Base-by-base conservation (phyloP, 1,140 invertebrate genomes). In the Drosophila repletoides region DNA sequence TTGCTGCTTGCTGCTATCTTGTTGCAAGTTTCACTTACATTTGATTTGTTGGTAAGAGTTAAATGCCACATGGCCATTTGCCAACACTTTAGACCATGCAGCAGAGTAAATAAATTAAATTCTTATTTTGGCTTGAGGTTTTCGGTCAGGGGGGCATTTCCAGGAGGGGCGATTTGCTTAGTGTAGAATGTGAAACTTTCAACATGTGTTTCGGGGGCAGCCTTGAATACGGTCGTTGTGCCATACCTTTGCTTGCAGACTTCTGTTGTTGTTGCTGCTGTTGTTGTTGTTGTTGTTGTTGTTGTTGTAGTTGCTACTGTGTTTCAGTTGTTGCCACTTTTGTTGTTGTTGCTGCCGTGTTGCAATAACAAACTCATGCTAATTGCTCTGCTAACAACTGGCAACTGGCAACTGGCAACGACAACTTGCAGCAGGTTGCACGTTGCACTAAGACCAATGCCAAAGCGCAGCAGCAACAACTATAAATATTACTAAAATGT, bases 291-390 rank as follows among this genome's bases (percentile, higher is more conserved):
- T 68, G 49, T 38, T 40, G 40, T n/a, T 77, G 72, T 52, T 69
- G 56, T 22, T 46, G 36, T 69, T 48, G 40, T 26, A 28, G 53
- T 43, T 55, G 53, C 22, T 46, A 21, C 46, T 33, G 43, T 72
- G 40, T 72, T 76, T 51, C 24, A 9, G 19, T 19, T 73, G 67
- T 38, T 69, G 52, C 46, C 51, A 40, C 33, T 34, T 10, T 33
- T 36, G 49, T 66, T 51, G 22, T 26, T 34, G 19, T n/a, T 49
- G 29, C 33, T 64, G 55, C 38, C 66, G 65, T 84, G 73, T 77
- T 84, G 77, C 74, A 84, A 83, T 75, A 86, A 86, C 79, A 84
- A 84, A 84, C 75, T 84, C 79, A 84, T 84, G 79, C 80, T 84
- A 84, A 84, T 84, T 84, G 79, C 79, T 84, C 76, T 86, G 80